Evolutionary conservation across 30 jellyfish, hydroid and myxozoan species (phyloP), one percentile per base, ranked within the genome.

Genomic region (Nemopilema nomurai): DNA sequence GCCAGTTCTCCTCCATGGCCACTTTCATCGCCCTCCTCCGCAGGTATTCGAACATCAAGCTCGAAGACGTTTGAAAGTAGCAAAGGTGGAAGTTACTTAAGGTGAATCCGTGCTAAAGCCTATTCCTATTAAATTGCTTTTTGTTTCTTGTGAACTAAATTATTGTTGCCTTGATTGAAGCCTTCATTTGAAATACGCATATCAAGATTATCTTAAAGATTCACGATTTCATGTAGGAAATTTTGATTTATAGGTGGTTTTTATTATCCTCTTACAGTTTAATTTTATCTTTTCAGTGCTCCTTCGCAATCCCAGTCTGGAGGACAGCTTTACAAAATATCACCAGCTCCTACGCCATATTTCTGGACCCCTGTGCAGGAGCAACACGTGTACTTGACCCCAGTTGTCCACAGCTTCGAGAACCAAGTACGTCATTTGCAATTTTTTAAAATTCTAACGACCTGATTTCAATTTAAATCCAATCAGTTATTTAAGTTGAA

Each of bases 1-100:
- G 32, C 76, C 7, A 67, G 76, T 67, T 33, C 30, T 0, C 76
- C 76, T n/a, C 76, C 76, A 67, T 67, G 76, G 76, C 76, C 20
- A 23, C 30, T 23, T 67, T 20, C 76, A 67, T 23, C 41, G 17
- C 51, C 30, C 41, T 23, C 30, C 23, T 33, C 76, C 51, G 23
- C 41, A 19, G 33, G 52, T 1, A 20, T 1, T 17, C 41, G 21
- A 23, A 16, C 76, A 19, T 23, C 29, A 67, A 23, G 51, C 7
- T 67, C 23, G 18, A 28, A 33, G 23, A 67, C 76, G 23, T 8
- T 18, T 16, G 23, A 21, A 23, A 33, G 76, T 28, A 67, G 32
- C 41, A 67, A 9, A 33, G 21, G 52, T 17, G n/a, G 1, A 67
- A 33, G 41, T 9, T 67, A 67, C 23, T 33, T 67, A 23, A 67